Evolutionary conservation across 2,797 vertebrate species (phyloP).

Genomic region (Perodicticus potto): DNA sequence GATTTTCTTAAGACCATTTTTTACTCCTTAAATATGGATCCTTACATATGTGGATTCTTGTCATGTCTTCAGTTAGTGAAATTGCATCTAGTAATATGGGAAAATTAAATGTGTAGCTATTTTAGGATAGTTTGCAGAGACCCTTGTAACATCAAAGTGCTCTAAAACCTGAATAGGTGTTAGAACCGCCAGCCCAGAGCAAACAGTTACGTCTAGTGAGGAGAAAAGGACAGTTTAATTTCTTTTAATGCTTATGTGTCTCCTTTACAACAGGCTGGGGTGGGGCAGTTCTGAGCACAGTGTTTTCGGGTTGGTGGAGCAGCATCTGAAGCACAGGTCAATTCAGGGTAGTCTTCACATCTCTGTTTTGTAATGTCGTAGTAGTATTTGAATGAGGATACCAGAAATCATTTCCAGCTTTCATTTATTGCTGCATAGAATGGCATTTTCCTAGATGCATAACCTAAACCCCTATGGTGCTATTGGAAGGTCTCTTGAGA

Average conservation of each 20-base stretch:
- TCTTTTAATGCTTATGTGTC: background rate
- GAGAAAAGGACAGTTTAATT: background rate
- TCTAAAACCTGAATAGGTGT: background rate
- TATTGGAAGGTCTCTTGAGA: background rate
- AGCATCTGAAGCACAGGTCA: background rate
- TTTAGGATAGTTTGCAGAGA: background rate
- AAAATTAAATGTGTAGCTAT: background rate
- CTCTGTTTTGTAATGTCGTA: background rate
- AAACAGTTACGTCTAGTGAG: background rate
- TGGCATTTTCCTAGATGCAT: background rate
- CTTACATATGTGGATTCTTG: background rate
- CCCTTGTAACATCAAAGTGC: background rate
- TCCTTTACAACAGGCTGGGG: background rate
- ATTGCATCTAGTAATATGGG: background rate
- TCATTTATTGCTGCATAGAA: background rate
- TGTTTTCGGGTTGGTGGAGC: background rate
- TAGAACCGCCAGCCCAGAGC: background rate
- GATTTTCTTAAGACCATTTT: background rate
- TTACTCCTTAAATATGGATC: background rate
- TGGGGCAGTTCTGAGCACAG: background rate
- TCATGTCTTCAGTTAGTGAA: background rate
- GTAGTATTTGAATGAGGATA: background rate
- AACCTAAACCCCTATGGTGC: background rate
- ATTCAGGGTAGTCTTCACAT: background rate
- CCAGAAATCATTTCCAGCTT: background rate